phyloP scores from a whole-genome alignment of 2,797 vertebrate genomes.

The Rhynchotus rufescens region DNA sequence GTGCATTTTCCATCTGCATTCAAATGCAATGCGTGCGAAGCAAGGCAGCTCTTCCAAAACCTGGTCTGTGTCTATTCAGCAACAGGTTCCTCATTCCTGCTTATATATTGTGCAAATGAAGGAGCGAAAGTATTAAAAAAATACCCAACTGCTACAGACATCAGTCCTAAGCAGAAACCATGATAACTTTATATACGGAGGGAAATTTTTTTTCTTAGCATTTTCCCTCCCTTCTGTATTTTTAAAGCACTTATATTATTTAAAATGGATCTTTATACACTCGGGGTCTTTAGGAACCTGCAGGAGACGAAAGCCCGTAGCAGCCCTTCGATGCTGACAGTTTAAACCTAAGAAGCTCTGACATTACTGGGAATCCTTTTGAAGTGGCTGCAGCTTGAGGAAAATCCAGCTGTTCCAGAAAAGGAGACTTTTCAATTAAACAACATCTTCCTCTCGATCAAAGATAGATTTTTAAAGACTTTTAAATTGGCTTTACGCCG shows the following conservation, averaged over 20 bases:
- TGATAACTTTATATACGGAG: not conserved
- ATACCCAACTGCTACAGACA: not conserved
- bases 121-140: not conserved
- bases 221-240: conserved; percentile 39
- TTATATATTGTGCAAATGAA: conserved; percentile 21
- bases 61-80: not conserved
- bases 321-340: conserved; percentile 38
- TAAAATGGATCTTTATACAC: conserved; percentile 45
- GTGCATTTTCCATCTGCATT: conserved; percentile 54
- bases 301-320: conserved; percentile 37
- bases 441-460: conserved; percentile 69
- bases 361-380: conserved; percentile 64
- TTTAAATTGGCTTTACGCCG: conserved; percentile 68
- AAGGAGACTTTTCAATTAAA: conserved; percentile 74
- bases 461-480: conserved; percentile 71
- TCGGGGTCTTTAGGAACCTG: conserved; percentile 42
- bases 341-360: conserved; percentile 66
- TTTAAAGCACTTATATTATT: conserved; percentile 56
- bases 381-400: conserved; percentile 47
- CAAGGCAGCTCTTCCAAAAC: conserved; percentile 30
- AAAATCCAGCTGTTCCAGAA: conserved; percentile 64
- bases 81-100: not conserved
- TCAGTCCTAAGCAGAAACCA: not conserved
- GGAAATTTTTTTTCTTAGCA: not conserved
- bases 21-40: conserved; percentile 37